Conservation (phyloP, 2,113 vertebrate genomes). For the Todiramphus saurophagus region DNA sequence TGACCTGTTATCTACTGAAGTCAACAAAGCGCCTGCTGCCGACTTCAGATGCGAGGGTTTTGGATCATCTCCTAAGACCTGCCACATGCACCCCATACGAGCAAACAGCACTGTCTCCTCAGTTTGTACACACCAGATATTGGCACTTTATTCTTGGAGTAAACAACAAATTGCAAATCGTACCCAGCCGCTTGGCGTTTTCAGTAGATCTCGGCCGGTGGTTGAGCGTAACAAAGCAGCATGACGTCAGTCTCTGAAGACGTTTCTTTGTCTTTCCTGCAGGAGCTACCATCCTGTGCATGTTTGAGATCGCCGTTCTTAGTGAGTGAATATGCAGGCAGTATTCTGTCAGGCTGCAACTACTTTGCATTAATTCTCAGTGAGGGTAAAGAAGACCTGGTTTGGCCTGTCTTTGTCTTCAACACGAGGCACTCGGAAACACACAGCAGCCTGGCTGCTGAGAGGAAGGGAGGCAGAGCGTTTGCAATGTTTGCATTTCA, state of each 20-base stretch:
- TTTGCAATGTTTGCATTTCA: not conserved
- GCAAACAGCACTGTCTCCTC: not conserved
- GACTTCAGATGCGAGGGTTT: not conserved
- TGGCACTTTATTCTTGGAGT: not conserved
- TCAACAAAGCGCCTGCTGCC: not conserved
- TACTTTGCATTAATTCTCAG: not conserved
- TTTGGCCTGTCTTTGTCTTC: not conserved
- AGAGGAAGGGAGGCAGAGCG: not conserved
- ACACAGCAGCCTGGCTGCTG: not conserved
- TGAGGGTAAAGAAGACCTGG: not conserved
- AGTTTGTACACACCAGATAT: not conserved
- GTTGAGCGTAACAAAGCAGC: not conserved
- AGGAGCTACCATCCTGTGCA: not conserved
- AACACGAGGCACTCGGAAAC: not conserved
- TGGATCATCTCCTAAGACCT: not conserved
- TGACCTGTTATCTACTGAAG: not conserved
- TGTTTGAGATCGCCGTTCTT: not conserved
- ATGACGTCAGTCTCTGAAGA: not conserved
- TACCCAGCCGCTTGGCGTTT: not conserved
- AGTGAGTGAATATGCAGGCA: not conserved
- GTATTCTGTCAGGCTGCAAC: not conserved
- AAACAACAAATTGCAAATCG: not conserved
- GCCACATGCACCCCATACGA: accelerated
- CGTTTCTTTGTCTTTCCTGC: not conserved
- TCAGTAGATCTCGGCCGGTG: not conserved